Conservation (phyloP, 2,888 invertebrate genomes). For the Octodonta nipae region DNA sequence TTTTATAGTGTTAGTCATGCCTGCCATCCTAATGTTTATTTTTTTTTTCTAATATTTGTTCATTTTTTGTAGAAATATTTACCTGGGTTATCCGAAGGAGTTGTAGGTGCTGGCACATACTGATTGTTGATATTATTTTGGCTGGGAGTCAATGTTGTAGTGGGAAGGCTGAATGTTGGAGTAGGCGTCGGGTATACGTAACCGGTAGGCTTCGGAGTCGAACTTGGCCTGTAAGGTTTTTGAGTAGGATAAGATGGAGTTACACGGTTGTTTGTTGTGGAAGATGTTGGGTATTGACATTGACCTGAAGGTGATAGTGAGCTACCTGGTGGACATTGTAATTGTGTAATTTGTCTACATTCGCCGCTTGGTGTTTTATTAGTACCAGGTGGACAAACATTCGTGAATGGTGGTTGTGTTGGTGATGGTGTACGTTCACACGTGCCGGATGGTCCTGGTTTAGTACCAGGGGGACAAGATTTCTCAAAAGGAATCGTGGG, state of each 20-base stretch:
- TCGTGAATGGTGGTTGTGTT: slow-evolving; percentile 1
- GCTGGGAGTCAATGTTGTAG: slow-evolving; percentile 6
- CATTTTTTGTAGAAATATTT: too few relatives aligned
- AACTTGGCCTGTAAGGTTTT: slow-evolving; percentile 16
- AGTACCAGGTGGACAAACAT: slow-evolving; percentile 12
- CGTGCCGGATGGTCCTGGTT: slow-evolving; percentile 10
- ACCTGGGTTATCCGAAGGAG: slow-evolving; percentile 9
- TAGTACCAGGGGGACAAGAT: slow-evolving; percentile 13
- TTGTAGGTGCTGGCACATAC: slow-evolving; percentile 17
- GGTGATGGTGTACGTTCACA: slow-evolving; percentile 6
- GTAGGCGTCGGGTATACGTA: slow-evolving; percentile 21
- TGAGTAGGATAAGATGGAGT: slow-evolving; percentile 20
- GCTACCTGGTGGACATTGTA: slow-evolving; percentile 10
- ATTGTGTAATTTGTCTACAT: slow-evolving; percentile 2
- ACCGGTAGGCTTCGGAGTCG: slow-evolving; percentile 7
- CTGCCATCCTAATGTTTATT: too few relatives aligned
- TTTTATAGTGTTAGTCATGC: too few relatives aligned
- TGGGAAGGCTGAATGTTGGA: slow-evolving; percentile 14
- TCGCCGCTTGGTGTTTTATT: slow-evolving; percentile 7
- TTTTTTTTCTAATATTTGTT: too few relatives aligned
- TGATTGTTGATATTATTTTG: slow-evolving; percentile 15
- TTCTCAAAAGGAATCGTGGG: slow-evolving; percentile 6
- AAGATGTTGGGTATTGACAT: slow-evolving; percentile 11
- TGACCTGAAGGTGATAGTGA: slow-evolving; percentile 9
- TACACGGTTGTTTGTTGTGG: slow-evolving; percentile 11